Percentiles rank a stretch among this genome's conserved stretches.
Evolutionary conservation across 2,888 invertebrate species (phyloP).

Genomic region (Ceratothoa steindachneri): DNA sequence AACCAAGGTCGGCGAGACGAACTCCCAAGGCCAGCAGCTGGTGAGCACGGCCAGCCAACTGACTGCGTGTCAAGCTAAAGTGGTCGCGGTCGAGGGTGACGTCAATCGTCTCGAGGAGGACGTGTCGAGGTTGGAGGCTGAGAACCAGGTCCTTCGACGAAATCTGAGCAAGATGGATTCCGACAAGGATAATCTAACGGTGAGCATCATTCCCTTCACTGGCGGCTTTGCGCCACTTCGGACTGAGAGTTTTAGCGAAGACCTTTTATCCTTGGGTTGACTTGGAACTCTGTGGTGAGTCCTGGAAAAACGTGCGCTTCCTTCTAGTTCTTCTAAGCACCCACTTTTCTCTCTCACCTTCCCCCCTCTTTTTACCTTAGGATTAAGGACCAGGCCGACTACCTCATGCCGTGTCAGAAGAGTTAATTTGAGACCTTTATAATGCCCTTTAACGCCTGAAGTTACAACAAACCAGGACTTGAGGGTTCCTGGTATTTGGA

Average conservation of each 20-base stretch:
- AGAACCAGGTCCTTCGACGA: conserved; percentile 9
- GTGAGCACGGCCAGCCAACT: conserved; percentile 30
- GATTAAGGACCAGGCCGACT: no score
- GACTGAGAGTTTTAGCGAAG: no score
- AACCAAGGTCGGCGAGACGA: conserved; percentile 29
- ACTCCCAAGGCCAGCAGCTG: conserved; percentile 28
- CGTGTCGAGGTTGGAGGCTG: conserved; percentile 20
- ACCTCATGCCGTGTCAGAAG: no score
- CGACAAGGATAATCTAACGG: conserved; percentile 33
- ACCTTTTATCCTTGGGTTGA: no score
- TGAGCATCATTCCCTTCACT: no score
- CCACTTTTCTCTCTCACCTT: not conserved
- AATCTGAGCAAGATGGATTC: conserved; percentile 24
- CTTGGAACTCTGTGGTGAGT: no score
- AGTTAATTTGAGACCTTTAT: no score
- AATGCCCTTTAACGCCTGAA: no score
- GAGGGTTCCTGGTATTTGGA: no score
- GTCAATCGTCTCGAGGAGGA: conserved; percentile 17
- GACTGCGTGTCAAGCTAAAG: conserved; percentile 18
- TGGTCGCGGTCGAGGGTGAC: conserved; percentile 32
- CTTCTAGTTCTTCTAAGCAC: not conserved
- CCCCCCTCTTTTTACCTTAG: not conserved
- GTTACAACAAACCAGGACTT: no score
- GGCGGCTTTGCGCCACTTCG: no score
- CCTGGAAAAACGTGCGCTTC: no score